Evolutionary conservation across 1,140 invertebrate genomes (phyloP).

Genomic region (Drosophila bifasciata): DNA sequence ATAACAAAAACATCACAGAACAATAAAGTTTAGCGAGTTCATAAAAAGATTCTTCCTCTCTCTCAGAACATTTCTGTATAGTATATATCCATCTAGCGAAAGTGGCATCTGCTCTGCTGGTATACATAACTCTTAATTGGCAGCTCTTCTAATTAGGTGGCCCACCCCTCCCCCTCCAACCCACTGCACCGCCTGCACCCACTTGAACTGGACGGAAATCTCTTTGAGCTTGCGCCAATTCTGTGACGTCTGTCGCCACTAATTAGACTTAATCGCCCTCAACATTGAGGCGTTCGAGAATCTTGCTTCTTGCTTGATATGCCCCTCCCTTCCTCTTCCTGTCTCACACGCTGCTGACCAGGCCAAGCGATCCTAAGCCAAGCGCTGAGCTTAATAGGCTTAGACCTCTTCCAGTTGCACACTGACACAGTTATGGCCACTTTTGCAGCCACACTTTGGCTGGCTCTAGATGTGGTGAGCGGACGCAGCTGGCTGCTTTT

Average conservation of each 20-base stretch:
- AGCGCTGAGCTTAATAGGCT: conserved; percentile 46
- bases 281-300: conserved; percentile 19
- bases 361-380: conserved; percentile 65
- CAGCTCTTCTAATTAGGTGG: conserved; percentile 51
- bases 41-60: neutral
- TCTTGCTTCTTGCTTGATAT: conserved; percentile 12
- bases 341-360: conserved; percentile 8
- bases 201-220: conserved; percentile 35
- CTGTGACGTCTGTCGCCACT: conserved; percentile 62
- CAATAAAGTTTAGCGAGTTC: conserved; percentile 56
- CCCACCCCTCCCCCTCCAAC: neutral
- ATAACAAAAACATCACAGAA: conserved; percentile 9
- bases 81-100: conserved; percentile 11
- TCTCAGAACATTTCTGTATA: too few species aligned
- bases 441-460: conserved; percentile 7
- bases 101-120: conserved; percentile 16
- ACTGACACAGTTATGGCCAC: conserved; percentile 49
- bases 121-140: conserved; percentile 45
- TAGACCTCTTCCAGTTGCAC: conserved; percentile 50
- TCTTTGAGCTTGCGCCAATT: conserved; percentile 61
- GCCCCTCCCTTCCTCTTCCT: conserved; percentile 16
- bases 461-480: conserved; percentile 8
- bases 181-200: neutral
- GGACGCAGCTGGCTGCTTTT: conserved; percentile 41
- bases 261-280: conserved; percentile 63